These are phyloP conservation scores for Matsumurasca onukii DNA, from an alignment of 1,140 invertebrate genomes.

Conservation along the genomic window DNA sequence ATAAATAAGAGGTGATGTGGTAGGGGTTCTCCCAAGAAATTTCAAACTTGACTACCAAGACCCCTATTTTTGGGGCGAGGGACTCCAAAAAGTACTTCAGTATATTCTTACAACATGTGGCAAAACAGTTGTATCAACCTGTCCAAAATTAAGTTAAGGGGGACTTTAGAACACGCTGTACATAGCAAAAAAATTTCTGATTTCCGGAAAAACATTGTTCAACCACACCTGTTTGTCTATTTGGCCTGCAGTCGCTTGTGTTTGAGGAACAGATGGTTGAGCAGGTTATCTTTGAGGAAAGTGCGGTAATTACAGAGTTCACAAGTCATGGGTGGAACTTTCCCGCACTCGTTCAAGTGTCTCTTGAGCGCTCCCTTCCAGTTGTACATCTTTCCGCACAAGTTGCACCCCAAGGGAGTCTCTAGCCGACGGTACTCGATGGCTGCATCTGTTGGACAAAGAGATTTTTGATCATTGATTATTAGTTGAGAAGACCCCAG, in stretches of 20 bases:
- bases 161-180: too few species aligned
- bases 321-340: slow-evolving; percentile 52
- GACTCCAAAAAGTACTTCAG: too few species aligned
- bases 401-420: slow-evolving; percentile 20
- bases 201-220: neutral
- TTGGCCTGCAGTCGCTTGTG: slow-evolving; percentile 21
- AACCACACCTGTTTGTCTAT: too few species aligned
- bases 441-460: slow-evolving; percentile 1
- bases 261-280: slow-evolving; percentile 48
- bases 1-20: too few species aligned
- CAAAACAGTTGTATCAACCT: too few species aligned
- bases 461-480: neutral
- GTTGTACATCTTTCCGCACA: slow-evolving; percentile 34
- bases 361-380: slow-evolving; percentile 31
- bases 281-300: slow-evolving; percentile 52
- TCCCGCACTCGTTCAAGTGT: slow-evolving; percentile 51
- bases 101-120: too few species aligned
- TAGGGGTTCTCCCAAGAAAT: too few species aligned
- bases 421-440: slow-evolving; percentile 5
- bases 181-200: too few species aligned
- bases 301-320: slow-evolving; percentile 52
- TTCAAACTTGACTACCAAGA: too few species aligned
- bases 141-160: too few species aligned
- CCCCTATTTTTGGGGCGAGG: too few species aligned
- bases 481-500: too few species aligned